These are phyloP conservation scores for Cephus runcator DNA, from an alignment of 2,888 invertebrate species.

Conservation along the genomic window DNA sequence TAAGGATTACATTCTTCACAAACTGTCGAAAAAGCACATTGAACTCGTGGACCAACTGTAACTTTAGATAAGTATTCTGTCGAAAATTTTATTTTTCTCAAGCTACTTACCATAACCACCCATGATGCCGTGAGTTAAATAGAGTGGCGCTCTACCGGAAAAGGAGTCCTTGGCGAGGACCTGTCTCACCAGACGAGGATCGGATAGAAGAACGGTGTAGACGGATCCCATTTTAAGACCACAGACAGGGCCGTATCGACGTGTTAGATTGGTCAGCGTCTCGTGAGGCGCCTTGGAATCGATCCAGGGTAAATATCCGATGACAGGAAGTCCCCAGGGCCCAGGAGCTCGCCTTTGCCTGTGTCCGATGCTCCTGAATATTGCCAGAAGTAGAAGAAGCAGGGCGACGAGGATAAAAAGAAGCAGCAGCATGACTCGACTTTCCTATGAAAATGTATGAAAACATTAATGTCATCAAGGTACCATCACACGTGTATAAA, in stretches of 20 bases:
- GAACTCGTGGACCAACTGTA: neutral
- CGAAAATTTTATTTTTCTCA: neutral
- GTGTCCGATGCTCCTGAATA: conserved; percentile 61
- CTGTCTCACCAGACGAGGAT: conserved; percentile 77
- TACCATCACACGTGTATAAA: neutral
- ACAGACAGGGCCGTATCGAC: conserved; percentile 80
- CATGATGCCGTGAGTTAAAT: conserved; percentile 88
- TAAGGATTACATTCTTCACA: no score
- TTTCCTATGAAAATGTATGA: conserved; percentile 35
- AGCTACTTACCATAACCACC: conserved; percentile 80
- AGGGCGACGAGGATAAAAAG: conserved; percentile 49
- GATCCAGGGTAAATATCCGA: conserved; percentile 84
- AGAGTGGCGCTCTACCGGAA: conserved; percentile 83
- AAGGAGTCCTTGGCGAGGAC: conserved; percentile 79
- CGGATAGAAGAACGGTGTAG: conserved; percentile 81
- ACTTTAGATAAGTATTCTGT: neutral
- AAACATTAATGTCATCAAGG: neutral
- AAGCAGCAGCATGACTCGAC: neutral
- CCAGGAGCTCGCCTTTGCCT: conserved; percentile 74
- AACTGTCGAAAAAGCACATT: no score
- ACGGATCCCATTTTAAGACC: conserved; percentile 80
- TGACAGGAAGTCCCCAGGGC: conserved; percentile 80
- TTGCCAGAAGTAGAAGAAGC: conserved; percentile 43
- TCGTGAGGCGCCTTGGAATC: conserved; percentile 76
- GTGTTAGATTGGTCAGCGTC: conserved; percentile 75